Percentiles rank a stretch among this genome's conserved stretches.
Evolutionary conservation across 2,113 vertebrate species (phyloP).

Genomic region (Rhabdomys dilectus): DNA sequence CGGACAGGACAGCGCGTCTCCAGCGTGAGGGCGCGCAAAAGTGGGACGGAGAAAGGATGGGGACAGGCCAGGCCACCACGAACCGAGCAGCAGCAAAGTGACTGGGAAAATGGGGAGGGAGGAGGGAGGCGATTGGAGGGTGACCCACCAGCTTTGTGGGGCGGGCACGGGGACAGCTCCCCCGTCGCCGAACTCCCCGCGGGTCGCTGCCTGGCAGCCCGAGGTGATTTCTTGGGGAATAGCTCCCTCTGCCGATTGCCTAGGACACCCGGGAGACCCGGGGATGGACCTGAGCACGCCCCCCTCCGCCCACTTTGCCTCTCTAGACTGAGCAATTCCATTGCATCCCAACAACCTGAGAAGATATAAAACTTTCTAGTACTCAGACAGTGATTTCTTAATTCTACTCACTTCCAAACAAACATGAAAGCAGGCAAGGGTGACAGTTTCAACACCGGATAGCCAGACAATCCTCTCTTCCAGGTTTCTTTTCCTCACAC

Average conservation of each 20-base stretch:
- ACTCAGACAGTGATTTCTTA: neutral
- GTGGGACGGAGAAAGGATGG: neutral
- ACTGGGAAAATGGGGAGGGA: neutral
- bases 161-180: neutral
- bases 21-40: neutral
- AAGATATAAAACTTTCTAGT: neutral
- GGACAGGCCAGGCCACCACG: neutral
- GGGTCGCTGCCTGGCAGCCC: fast-evolving
- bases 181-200: neutral
- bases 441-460: neutral
- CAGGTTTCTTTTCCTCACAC: neutral
- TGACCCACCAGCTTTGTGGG: neutral
- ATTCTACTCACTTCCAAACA: neutral
- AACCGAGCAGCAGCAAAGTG: neutral
- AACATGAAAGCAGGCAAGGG: neutral
- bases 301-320: neutral
- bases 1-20: neutral
- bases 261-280: neutral
- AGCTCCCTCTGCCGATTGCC: slow-evolving; percentile 75
- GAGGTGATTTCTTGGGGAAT: slow-evolving; percentile 61
- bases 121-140: neutral
- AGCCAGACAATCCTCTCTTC: neutral
- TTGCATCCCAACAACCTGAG: fast-evolving
- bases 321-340: neutral
- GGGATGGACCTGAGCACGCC: neutral